Base-by-base conservation (phyloP, 2,888 invertebrate species). In the Hermodice carunculata region DNA sequence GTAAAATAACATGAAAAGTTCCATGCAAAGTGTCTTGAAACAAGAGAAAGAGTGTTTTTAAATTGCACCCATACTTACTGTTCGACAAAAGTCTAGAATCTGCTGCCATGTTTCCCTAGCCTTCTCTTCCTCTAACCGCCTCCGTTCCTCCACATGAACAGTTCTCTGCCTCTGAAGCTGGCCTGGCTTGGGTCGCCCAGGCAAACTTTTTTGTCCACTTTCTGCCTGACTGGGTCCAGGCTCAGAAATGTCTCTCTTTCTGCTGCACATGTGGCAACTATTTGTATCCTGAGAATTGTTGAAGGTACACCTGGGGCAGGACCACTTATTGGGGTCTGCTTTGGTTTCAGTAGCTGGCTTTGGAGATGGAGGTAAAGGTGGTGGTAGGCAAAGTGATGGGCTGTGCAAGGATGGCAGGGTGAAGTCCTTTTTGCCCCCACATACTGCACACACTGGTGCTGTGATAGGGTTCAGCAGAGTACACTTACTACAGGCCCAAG, bases 51-150 rank as follows among this genome's bases (percentile, higher is more conserved):
- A n/a, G n/a, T n/a, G n/a, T n/a, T n/a, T n/a, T n/a, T n/a, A n/a
- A n/a, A n/a, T n/a, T n/a, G n/a, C n/a, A n/a, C n/a, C 37, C 5
- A 2, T 19, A 71, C 88, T 86, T 76, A 92, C 92, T 86, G 94
- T 91, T 78, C 92, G 92, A 85, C 96, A 97, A 83, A 94, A 96
- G 60, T 92, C 90, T 48, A 96, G 91, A 65, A 97, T 97, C 78
- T 94, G 92, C 80, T 95, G 92, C 95, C 96, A 96, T 82, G 94
- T 93, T 76, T 94, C 92, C 83, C 92, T 89, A 4, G 95, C 95
- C 82, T 95, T 92, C 70, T 92, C 91, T 83, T 96, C 96, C 81
- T 96, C 95, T 49, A 92, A 89, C 62, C 93, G 89, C 0, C 95
- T 87, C 52, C 94, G 86, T 67, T 94, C 92, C 81, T 94, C 94